Evolutionary conservation across 2,797 vertebrate species (phyloP).

Genomic region (Oceanodroma leucorhoa): DNA sequence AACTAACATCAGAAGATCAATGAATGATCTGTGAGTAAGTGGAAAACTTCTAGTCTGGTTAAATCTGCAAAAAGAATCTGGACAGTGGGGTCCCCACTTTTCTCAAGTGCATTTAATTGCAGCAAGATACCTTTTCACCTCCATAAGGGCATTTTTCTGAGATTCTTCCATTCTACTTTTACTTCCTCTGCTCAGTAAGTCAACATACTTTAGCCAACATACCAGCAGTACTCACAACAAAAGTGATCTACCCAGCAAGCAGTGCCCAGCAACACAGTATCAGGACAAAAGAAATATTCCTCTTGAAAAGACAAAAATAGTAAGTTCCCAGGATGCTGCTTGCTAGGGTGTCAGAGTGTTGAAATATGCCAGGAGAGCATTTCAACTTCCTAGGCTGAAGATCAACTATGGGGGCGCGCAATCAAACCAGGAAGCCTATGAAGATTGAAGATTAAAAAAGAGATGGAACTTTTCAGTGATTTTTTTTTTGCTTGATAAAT

Average conservation of each 20-base stretch:
- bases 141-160: neutral
- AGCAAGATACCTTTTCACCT: neutral
- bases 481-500: neutral
- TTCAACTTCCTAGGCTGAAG: neutral
- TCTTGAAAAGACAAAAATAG: neutral
- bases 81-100: neutral
- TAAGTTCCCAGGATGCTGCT: neutral
- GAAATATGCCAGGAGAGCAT: neutral
- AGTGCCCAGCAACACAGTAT: neutral
- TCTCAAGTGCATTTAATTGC: neutral
- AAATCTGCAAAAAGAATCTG: neutral
- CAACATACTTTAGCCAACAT: neutral
- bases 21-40: constrained; percentile 50
- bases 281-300: neutral
- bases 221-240: neutral
- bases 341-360: neutral
- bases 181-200: neutral
- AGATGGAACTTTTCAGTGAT: neutral
- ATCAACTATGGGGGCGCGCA: fast-evolving
- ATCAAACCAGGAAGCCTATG: neutral
- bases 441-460: neutral
- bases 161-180: neutral
- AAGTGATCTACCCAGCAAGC: neutral
- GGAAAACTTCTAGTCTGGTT: constrained; percentile 41
- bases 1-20: constrained; percentile 49